These are phyloP conservation scores for Tragopan temminckii DNA, from an alignment of 2,797 vertebrate species.

Conservation along the genomic window DNA sequence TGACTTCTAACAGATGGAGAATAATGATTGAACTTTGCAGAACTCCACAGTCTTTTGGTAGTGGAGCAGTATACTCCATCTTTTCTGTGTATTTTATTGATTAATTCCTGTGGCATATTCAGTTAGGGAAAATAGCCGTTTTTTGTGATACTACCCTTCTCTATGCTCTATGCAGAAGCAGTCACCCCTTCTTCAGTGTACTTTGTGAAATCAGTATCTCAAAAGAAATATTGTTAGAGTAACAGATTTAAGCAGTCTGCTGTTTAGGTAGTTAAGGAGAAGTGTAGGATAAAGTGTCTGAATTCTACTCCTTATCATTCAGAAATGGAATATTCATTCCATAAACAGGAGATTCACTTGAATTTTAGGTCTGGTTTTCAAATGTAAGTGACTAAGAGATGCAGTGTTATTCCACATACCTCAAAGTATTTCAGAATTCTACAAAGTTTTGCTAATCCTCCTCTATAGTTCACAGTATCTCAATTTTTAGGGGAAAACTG, in stretches of 20 bases:
- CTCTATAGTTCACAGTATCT: not conserved
- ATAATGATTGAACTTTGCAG: not conserved
- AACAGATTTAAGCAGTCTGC: not conserved
- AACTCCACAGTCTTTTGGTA: not conserved
- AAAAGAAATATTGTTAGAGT: not conserved
- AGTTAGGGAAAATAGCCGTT: not conserved
- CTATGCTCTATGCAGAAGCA: not conserved
- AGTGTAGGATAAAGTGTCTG: not conserved
- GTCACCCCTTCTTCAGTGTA: not conserved
- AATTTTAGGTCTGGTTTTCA: not conserved
- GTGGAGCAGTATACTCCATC: not conserved
- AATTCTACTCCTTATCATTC: not conserved
- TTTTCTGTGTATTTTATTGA: not conserved
- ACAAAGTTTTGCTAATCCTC: not conserved
- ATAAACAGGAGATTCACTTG: not conserved
- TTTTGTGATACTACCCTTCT: not conserved
- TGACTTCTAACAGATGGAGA: not conserved
- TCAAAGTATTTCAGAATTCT: not conserved
- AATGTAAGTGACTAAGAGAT: not conserved
- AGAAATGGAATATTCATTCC: not conserved
- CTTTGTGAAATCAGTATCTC: not conserved
- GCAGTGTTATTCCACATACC: not conserved
- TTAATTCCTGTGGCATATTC: not conserved
- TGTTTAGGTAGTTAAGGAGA: not conserved
- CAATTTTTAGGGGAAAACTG: accelerated